These are phyloP conservation scores for Capromys pilorides DNA, from an alignment of 2,797 vertebrate species.

Conservation along the genomic window DNA sequence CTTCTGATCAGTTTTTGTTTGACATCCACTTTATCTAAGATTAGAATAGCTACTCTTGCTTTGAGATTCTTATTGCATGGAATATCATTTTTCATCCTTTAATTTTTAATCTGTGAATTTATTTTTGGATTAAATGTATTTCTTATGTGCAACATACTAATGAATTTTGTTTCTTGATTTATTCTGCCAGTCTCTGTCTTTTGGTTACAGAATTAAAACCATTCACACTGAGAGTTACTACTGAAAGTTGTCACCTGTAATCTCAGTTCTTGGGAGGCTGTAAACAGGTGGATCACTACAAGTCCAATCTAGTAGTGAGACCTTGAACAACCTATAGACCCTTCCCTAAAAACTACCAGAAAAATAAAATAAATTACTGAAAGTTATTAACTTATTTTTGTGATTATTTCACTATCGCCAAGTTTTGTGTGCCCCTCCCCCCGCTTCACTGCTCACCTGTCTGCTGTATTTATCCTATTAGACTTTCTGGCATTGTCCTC, in stretches of 20 bases:
- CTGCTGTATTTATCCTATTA: neutral
- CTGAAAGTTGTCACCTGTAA: no score
- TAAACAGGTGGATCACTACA: no score
- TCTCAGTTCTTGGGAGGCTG: no score
- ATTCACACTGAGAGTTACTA: neutral
- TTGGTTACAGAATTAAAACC: neutral
- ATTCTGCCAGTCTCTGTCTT: neutral
- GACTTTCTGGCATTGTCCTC: neutral
- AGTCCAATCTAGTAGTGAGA: no score
- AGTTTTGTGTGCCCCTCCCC: neutral
- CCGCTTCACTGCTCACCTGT: neutral
- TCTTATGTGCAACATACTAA: neutral
- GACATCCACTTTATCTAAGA: neutral
- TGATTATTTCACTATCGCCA: neutral
- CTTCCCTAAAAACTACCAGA: no score
- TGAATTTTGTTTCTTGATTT: neutral
- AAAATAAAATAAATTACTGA: neutral
- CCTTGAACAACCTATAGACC: no score
- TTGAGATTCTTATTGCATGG: neutral
- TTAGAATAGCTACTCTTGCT: neutral
- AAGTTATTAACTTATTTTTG: neutral
- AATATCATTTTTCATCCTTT: neutral
- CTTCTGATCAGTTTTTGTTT: neutral
- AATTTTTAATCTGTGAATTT: neutral
- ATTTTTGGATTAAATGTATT: neutral